Evolutionary conservation across 2,888 invertebrate species (phyloP).

Genomic region (Parthenolecanium corni): DNA sequence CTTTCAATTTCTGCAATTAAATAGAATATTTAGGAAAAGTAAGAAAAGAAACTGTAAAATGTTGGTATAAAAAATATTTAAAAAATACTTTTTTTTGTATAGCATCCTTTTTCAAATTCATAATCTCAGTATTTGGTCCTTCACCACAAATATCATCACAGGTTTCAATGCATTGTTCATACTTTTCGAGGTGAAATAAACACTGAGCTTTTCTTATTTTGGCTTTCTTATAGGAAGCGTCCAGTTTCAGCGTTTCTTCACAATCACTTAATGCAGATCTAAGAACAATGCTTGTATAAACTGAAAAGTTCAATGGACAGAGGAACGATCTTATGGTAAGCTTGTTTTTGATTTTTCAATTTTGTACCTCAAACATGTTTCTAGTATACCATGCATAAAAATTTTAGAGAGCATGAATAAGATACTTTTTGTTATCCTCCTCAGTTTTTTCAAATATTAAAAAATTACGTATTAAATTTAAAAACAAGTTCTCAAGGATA

Average conservation of each 20-base stretch:
- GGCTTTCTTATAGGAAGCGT: slow-evolving; percentile 67
- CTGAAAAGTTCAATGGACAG: no score
- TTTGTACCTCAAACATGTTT: no score
- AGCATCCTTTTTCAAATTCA: slow-evolving; percentile 46
- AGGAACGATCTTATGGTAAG: no score
- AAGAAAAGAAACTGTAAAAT: not conserved
- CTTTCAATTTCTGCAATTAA: slow-evolving; percentile 29
- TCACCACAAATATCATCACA: slow-evolving; percentile 55
- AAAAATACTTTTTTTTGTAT: slow-evolving; percentile 41
- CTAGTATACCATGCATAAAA: no score
- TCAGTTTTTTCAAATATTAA: no score
- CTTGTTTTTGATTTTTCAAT: no score
- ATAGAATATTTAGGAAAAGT: not conserved
- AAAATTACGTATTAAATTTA: not conserved
- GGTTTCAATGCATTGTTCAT: slow-evolving; percentile 56
- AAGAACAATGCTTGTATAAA: no score
- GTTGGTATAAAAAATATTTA: not conserved
- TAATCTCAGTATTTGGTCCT: slow-evolving; percentile 46
- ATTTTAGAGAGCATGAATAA: no score
- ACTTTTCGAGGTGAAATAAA: slow-evolving; percentile 53
- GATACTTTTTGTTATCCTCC: no score
- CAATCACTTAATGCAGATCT: slow-evolving; percentile 69
- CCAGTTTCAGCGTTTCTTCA: slow-evolving; percentile 60
- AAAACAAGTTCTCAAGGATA: not conserved
- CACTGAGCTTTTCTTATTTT: slow-evolving; percentile 62